Evolutionary conservation across 2,113 vertebrate species (phyloP).

Genomic region (Eidolon helvum): DNA sequence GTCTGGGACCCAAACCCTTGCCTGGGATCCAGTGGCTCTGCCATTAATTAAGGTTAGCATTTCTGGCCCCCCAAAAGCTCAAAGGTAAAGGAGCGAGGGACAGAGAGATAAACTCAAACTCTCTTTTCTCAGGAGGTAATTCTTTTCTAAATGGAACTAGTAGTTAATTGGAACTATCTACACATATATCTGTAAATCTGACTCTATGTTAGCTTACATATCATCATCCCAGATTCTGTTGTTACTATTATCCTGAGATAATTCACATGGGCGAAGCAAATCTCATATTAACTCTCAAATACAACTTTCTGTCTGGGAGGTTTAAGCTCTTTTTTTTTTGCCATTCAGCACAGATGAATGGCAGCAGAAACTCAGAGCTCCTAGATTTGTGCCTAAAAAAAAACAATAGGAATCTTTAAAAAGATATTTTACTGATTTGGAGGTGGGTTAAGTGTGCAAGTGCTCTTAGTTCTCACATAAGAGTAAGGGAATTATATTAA

Average conservation of each 20-base stretch:
- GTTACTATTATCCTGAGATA: neutral
- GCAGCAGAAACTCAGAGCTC: neutral
- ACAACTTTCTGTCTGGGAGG: constrained; percentile 8
- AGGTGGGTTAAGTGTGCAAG: neutral
- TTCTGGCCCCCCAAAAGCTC: constrained; percentile 79
- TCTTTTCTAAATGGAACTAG: constrained; percentile 49
- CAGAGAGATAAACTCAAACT: constrained; percentile 64
- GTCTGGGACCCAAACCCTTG: constrained; percentile 87
- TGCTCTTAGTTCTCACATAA: neutral
- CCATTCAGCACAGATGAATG: neutral
- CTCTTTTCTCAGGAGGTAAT: constrained; percentile 56
- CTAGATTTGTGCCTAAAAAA: neutral
- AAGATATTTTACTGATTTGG: constrained; percentile 15
- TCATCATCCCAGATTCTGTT: neutral
- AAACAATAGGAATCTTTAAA: neutral
- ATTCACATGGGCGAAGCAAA: neutral
- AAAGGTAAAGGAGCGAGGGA: constrained; percentile 69
- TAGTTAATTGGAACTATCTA: constrained; percentile 36
- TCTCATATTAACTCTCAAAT: constrained; percentile 13
- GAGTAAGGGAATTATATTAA: neutral
- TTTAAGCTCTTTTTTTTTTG: neutral
- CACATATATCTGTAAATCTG: neutral
- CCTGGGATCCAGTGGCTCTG: constrained; percentile 84
- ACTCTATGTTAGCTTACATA: neutral
- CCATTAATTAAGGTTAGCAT: constrained; percentile 89